These are phyloP conservation scores for Zoanthus gigantus DNA, from an alignment of 92 coral and sea anemone species.

Conservation along the genomic window DNA sequence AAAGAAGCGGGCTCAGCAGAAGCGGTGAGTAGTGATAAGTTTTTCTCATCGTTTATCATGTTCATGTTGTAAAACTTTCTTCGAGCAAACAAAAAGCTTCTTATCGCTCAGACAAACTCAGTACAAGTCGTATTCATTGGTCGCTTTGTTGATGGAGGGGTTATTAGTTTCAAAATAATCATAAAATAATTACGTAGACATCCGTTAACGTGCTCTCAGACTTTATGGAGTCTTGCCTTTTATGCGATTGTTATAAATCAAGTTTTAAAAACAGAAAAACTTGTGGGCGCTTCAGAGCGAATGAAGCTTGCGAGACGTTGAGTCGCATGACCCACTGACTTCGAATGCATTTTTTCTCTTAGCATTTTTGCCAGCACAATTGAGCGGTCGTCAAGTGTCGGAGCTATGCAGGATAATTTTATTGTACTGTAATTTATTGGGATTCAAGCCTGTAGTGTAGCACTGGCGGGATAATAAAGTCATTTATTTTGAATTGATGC, in stretches of 20 bases:
- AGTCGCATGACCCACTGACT: slow-evolving; percentile 47
- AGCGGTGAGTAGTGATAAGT: slow-evolving; percentile 58
- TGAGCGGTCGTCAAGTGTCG: slow-evolving; percentile 20
- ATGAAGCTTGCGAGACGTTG: slow-evolving; percentile 16
- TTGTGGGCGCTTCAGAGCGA: slow-evolving; percentile 39
- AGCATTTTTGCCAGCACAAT: slow-evolving; percentile 4
- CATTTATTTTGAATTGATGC: no score
- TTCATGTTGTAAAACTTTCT: not conserved
- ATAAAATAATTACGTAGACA: slow-evolving; percentile 43
- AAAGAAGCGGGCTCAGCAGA: slow-evolving; percentile 82
- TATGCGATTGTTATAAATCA: slow-evolving; percentile 13
- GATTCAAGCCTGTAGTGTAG: not conserved
- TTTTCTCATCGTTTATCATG: not conserved
- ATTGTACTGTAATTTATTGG: not conserved
- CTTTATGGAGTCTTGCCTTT: slow-evolving; percentile 35
- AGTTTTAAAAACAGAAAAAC: not conserved
- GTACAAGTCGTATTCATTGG: not conserved
- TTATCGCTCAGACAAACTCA: slow-evolving; percentile 25
- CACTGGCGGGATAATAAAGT: not conserved
- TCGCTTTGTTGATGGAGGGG: slow-evolving; percentile 20
- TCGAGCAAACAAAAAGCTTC: slow-evolving; percentile 16
- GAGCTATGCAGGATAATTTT: not conserved
- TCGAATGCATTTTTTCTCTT: not conserved
- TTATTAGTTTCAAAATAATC: slow-evolving; percentile 30
- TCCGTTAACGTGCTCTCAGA: slow-evolving; percentile 50